Evolutionary conservation across 2,888 invertebrate genomes (phyloP).

Genomic region (Chydorus sphaericus): DNA sequence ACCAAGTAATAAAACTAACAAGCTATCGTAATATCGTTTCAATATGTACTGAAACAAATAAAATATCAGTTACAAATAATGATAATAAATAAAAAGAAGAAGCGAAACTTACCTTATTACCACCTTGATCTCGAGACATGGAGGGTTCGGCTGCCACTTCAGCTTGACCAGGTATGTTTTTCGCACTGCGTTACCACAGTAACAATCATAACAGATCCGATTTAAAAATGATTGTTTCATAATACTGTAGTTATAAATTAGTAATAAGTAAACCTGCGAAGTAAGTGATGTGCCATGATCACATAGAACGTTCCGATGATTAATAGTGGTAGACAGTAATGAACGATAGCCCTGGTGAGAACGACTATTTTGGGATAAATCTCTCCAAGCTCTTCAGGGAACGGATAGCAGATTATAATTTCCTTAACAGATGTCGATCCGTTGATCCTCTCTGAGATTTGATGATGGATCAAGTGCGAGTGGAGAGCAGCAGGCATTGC

Average conservation of each 20-base stretch:
- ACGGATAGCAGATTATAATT: conserved; percentile 60
- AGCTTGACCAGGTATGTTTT: conserved; percentile 63
- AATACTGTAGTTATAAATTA: too few relatives aligned
- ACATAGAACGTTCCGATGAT: conserved; percentile 76
- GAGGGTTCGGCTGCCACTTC: background rate
- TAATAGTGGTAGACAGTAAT: conserved; percentile 71
- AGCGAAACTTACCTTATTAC: too few relatives aligned
- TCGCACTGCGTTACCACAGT: conserved; percentile 41
- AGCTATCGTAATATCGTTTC: too few relatives aligned
- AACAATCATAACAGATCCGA: background rate
- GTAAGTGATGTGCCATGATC: conserved; percentile 71
- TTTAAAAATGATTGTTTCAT: background rate
- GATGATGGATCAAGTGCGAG: conserved; percentile 42
- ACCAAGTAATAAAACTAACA: too few relatives aligned
- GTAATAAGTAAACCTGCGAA: conserved; percentile 26
- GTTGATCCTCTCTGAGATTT: background rate
- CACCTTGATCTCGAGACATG: too few relatives aligned
- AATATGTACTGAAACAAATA: too few relatives aligned
- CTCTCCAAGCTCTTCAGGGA: conserved; percentile 44
- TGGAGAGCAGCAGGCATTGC: conserved; percentile 64
- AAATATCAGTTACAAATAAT: too few relatives aligned
- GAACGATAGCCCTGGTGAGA: conserved; percentile 55
- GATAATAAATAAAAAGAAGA: too few relatives aligned
- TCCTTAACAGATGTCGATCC: conserved; percentile 21
- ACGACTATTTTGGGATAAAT: conserved; percentile 49